Conservation (phyloP, 2,797 vertebrate genomes). For the Liasis olivaceus region DNA sequence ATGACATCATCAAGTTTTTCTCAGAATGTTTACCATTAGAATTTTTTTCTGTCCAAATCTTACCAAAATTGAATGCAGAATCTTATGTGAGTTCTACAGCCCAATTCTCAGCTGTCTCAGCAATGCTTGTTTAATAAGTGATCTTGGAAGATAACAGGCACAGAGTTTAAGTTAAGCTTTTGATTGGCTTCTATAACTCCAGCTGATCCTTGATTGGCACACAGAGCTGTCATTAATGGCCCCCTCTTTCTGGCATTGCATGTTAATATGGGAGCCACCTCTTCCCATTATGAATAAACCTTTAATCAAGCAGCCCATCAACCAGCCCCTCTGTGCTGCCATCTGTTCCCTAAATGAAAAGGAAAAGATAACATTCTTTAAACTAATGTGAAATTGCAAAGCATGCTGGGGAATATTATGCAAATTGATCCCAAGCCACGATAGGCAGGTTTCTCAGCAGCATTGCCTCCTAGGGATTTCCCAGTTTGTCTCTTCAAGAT, state of each 20-base stretch:
- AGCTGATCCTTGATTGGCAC: constrained; percentile 25
- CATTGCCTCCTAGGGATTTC: not conserved
- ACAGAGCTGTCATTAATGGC: constrained; percentile 20
- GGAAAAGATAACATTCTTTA: constrained; percentile 22
- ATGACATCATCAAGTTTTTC: not conserved
- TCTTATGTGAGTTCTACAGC: not conserved
- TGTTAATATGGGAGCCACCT: not conserved
- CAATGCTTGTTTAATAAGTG: not conserved
- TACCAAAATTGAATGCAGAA: not conserved
- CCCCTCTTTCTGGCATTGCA: constrained; percentile 18
- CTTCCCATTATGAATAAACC: constrained; percentile 17
- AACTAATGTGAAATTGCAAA: constrained; percentile 24
- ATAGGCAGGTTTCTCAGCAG: constrained; percentile 9
- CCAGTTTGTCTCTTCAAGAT: constrained; percentile 22
- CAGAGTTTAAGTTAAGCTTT: constrained; percentile 29
- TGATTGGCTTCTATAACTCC: not conserved
- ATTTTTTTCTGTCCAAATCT: not conserved
- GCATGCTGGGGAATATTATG: not conserved
- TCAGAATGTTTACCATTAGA: not conserved
- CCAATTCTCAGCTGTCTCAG: not conserved
- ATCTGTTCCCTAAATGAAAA: constrained; percentile 38
- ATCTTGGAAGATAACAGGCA: not conserved
- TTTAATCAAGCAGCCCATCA: constrained; percentile 15
- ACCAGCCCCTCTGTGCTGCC: constrained; percentile 36
- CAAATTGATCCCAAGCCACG: constrained; percentile 23